These are phyloP conservation scores for Stenchaetothrips biformis DNA, from an alignment of 2,888 invertebrate genomes.

Conservation along the genomic window DNA sequence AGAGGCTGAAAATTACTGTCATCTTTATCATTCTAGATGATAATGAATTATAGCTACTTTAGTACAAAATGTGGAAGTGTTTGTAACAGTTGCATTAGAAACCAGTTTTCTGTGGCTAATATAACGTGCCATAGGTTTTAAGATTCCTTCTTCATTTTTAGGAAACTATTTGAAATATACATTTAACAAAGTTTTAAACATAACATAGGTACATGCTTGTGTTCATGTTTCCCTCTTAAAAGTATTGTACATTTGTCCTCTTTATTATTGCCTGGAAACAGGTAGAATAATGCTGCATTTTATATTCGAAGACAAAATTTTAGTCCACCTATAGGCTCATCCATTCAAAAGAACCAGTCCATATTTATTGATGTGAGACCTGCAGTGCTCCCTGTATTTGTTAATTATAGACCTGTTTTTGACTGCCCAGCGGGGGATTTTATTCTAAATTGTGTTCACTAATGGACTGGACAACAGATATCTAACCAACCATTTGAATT, in stretches of 20 bases:
- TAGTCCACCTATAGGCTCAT: background rate
- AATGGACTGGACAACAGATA: background rate
- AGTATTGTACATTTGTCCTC: too few species aligned
- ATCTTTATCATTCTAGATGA: background rate
- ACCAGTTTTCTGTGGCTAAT: background rate
- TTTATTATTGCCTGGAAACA: too few species aligned
- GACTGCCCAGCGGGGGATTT: background rate
- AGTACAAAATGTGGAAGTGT: background rate
- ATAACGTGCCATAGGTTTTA: background rate
- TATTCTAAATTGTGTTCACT: background rate
- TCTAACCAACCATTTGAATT: background rate
- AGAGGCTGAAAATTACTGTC: background rate
- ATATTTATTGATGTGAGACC: too few species aligned
- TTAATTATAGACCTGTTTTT: background rate
- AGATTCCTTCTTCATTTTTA: background rate
- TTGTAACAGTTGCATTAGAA: background rate
- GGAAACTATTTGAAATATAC: background rate
- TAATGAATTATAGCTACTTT: background rate
- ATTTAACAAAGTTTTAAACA: background rate
- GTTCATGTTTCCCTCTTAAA: too few species aligned
- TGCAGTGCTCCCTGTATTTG: background rate
- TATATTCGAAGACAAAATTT: background rate
- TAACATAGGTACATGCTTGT: background rate
- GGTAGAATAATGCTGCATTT: background rate
- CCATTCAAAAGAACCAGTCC: too few species aligned